Evolutionary conservation across 2,113 vertebrate species (phyloP), one percentile per base, ranked within the genome.

Genomic region (Clupea harengus): DNA sequence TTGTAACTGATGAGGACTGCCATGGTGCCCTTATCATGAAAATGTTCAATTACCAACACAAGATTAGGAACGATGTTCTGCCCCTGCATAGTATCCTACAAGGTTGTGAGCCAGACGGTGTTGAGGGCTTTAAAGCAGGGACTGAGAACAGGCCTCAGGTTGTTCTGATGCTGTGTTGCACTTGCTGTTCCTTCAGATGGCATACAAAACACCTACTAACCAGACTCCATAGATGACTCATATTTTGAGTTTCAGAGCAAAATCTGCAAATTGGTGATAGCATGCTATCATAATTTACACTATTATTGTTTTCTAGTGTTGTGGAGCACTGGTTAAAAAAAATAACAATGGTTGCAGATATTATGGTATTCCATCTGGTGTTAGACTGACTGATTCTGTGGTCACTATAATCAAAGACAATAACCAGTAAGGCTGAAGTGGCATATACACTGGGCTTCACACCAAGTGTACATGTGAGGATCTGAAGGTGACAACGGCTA

Each of bases 261-360:
- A 11, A 22, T 52, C 28, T 25, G 7, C 6, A 18, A 46, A 72
- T 18, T 52, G 50, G 50, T 10, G 45, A 20, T 44, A 1, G n/a
- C 45, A 45, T 54, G 50, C n/a, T 82, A 32, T 49, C 47, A 49
- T 49, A 49, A 49, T 49, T 2, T 1, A 49, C 47, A 49, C 47
- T 11, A 49, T 25, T 32, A 72, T 44, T 45, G 13, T 82, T 7
- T 44, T 81, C 50, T 28, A 45, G 64, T 86, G 39, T 83, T 64
- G n/a, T 6, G 15, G 49, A 82, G 82, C 18, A 87, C n/a, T 64
- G 45, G 60, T 88, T 39, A 39, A 39, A 39, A 45, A 25, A 84
- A 78, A 82, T 78, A 87, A 87, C 54, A 84, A 39, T 39, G 39
- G 39, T 39, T 39, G 39, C 39, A 39, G 39, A 39, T 39, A 39